Evolutionary conservation across 1,140 invertebrate genomes (phyloP), one percentile per base, ranked within the genome.

Genomic region (Batillaria attramentaria): DNA sequence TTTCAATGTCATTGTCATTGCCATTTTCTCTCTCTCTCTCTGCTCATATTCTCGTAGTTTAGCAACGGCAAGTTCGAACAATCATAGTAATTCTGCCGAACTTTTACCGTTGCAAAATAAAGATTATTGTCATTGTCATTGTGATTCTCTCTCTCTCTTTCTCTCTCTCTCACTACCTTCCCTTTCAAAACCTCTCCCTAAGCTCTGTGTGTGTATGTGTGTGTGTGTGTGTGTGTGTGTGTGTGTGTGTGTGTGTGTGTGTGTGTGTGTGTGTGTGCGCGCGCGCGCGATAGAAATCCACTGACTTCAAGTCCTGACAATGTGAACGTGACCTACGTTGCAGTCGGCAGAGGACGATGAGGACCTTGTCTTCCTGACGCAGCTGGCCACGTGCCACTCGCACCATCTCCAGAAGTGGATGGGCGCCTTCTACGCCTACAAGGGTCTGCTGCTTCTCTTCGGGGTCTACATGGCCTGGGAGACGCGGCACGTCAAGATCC

Each of bases 381-480:
- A 97, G 94, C 95, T 97, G 80, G 95, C 96, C 91, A 94, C 96
- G 20, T 98, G 96, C 89, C 93, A 94, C 83, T 97, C 96, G 1
- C 93, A 95, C 79, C 95, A 97, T 87, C 96, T 95, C 8, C 94
- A 94, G 68, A 95, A 95, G 78, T 98, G 96, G 96, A 92, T 97
- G 28, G 94, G 95, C 46, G 95, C 94, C 0, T 93, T 98, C 18
- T 97, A 97, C 89, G 94, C 94, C 41, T 97, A 97, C 92, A 97
- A 98, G 91, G 96, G 95, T 60, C 77, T 83, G 20, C 78, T 97
- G 16, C 92, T 98, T 0, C 93, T 97, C 20, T 96, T 97, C 79
- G 96, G 96, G 0, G 86, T 88, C 0, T 90, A 89, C 76, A 89
- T 90, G 87, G 89, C 89, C 8, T 90, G 89, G 89, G 87, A 88